These are phyloP conservation scores for Fragum fragum DNA, from an alignment of 2,888 invertebrate species.

Conservation along the genomic window DNA sequence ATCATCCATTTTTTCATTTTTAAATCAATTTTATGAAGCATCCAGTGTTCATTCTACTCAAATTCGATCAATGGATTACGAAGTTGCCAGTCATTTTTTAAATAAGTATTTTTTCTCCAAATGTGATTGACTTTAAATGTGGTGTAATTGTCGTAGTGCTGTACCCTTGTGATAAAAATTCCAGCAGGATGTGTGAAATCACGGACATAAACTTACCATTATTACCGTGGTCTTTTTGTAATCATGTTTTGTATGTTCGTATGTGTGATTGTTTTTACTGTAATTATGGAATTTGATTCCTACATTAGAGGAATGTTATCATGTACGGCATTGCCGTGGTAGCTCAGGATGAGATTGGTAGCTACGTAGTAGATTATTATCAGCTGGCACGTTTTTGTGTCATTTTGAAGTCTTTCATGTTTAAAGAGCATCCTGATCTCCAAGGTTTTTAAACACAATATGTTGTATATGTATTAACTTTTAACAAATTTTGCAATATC, in stretches of 20 bases:
- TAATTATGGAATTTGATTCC: constrained; percentile 59
- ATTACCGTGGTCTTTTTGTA: constrained; percentile 11
- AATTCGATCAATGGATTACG: constrained; percentile 66
- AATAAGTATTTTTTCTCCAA: constrained; percentile 57
- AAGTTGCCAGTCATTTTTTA: constrained; percentile 65
- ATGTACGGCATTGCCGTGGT: constrained; percentile 25
- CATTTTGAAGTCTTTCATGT: constrained; percentile 69
- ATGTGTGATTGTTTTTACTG: constrained; percentile 51
- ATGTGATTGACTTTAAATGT: constrained; percentile 33
- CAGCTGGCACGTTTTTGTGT: constrained; percentile 39
- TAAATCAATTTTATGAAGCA: constrained; percentile 7
- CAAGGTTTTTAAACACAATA: constrained; percentile 64
- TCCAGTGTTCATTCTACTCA: constrained; percentile 21
- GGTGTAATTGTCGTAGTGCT: constrained; percentile 34
- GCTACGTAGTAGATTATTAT: constrained; percentile 13
- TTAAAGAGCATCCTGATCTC: constrained; percentile 73
- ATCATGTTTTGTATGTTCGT: constrained; percentile 33
- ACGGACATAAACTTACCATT: constrained; percentile 25
- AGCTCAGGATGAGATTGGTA: constrained; percentile 50
- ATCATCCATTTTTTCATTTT: constrained; percentile 5
- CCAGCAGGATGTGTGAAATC: constrained; percentile 20
- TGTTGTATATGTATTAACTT: constrained; percentile 59
- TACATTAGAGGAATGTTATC: constrained; percentile 11
- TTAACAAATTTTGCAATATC: constrained; percentile 53
- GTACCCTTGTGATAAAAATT: constrained; percentile 36